These are phyloP conservation scores for Trematomus loennbergii DNA, from an alignment of 2,113 vertebrate genomes.

Conservation along the genomic window DNA sequence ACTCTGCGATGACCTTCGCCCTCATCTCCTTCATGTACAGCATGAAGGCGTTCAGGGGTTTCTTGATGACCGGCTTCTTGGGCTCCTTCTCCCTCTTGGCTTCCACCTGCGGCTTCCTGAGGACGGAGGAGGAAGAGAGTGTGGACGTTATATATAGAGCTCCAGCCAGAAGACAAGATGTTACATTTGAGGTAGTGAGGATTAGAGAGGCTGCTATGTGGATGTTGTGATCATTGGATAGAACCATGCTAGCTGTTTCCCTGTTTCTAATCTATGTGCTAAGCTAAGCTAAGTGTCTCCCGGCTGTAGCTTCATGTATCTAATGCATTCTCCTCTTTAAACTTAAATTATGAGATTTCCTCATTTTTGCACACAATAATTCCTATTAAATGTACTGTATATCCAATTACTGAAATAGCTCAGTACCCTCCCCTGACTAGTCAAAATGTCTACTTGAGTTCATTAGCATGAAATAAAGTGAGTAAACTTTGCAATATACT, in stretches of 20 bases:
- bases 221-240: neutral
- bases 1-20: constrained; percentile 98
- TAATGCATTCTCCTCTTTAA: neutral
- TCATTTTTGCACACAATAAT: neutral
- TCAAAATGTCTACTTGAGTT: too few species aligned
- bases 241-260: neutral
- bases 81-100: constrained; percentile 95
- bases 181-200: neutral
- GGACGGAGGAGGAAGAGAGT: neutral
- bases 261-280: neutral
- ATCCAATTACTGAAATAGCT: neutral
- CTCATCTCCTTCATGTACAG: constrained; percentile 99
- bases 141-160: neutral
- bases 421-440: neutral
- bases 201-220: neutral
- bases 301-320: neutral
- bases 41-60: constrained; percentile 99
- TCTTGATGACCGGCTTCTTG: constrained; percentile 99
- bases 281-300: neutral
- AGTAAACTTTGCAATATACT: neutral
- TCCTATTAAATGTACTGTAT: neutral
- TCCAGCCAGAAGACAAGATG: neutral
- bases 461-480: too few species aligned
- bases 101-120: constrained; percentile 92
- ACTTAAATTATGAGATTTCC: neutral